Evolutionary conservation across 64 coral and sea anemone genomes (phyloP).

Genomic region (Montipora capricornis): DNA sequence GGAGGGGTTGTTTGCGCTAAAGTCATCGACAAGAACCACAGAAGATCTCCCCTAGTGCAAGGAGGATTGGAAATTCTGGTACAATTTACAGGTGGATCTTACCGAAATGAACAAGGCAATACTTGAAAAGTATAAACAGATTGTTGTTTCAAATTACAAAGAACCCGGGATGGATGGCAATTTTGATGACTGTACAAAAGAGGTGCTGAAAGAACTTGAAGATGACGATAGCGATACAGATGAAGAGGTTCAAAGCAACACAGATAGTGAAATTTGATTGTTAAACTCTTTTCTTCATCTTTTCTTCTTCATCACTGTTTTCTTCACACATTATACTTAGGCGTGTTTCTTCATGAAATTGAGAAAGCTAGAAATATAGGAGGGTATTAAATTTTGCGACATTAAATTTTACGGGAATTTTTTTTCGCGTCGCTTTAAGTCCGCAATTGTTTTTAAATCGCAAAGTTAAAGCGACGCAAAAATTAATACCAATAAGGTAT

Average conservation of each 20-base stretch:
- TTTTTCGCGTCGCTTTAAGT: too few species aligned
- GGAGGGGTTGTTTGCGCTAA: conserved; percentile 26
- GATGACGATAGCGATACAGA: background rate
- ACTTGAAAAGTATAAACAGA: conserved; percentile 1
- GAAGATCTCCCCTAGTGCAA: conserved; percentile 18
- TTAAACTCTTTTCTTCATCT: background rate
- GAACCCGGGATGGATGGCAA: too few species aligned
- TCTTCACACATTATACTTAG: conserved; percentile 8
- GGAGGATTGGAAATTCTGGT: conserved; percentile 22
- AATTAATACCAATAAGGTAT: too few species aligned
- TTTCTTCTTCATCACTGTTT: background rate
- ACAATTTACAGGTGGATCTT: background rate
- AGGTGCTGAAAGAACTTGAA: background rate
- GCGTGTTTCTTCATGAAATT: conserved; percentile 2
- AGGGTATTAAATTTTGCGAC: too few species aligned
- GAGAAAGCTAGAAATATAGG: too few species aligned
- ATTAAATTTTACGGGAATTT: too few species aligned
- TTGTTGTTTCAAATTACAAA: conserved; percentile 1
- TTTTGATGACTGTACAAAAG: conserved; percentile 5
- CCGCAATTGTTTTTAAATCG: too few species aligned
- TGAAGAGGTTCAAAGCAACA: background rate
- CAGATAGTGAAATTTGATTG: background rate
- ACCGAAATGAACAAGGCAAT: background rate
- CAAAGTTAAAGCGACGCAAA: too few species aligned
- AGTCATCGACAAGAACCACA: conserved; percentile 15